Percentiles rank a stretch among this genome's conserved stretches.
Evolutionary conservation across 2,888 invertebrate species (phyloP).

Genomic region (Drosophila planitibia): DNA sequence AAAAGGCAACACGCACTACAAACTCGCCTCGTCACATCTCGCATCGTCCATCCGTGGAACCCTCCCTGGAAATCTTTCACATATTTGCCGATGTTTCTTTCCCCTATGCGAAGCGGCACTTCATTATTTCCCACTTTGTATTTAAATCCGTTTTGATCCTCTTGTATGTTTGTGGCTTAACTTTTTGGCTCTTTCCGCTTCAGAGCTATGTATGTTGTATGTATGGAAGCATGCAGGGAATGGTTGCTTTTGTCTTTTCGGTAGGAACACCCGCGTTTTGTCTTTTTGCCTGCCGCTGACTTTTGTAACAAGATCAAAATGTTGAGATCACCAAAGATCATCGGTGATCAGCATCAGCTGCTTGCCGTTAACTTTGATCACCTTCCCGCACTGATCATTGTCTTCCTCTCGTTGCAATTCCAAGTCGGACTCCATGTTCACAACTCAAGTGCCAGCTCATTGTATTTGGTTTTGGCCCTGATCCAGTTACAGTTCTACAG

Average conservation of each 20-base stretch:
- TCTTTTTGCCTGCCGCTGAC: slow-evolving; percentile 65
- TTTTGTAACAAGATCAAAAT: slow-evolving; percentile 76
- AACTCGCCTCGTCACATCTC: slow-evolving; percentile 6
- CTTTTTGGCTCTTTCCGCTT: slow-evolving; percentile 80
- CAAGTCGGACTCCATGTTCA: slow-evolving; percentile 24
- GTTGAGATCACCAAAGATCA: slow-evolving; percentile 58
- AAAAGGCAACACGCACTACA: slow-evolving; percentile 62
- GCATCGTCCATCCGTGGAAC: slow-evolving; percentile 17
- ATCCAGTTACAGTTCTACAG: slow-evolving; percentile 56
- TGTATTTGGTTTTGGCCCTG: slow-evolving; percentile 51
- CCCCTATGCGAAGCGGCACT: slow-evolving; percentile 60
- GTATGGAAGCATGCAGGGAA: slow-evolving; percentile 20
- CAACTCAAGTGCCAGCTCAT: slow-evolving; percentile 52
- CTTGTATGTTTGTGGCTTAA: slow-evolving; percentile 82
- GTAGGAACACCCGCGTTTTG: slow-evolving; percentile 68
- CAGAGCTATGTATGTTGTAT: slow-evolving; percentile 21
- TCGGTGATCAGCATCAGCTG: slow-evolving; percentile 53
- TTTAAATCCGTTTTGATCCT: slow-evolving; percentile 81
- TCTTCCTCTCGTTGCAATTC: slow-evolving; percentile 5
- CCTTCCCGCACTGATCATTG: slow-evolving; percentile 44
- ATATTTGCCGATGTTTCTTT: slow-evolving; percentile 17
- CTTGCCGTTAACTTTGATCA: slow-evolving; percentile 62
- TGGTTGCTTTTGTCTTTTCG: slow-evolving; percentile 24
- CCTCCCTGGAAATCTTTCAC: slow-evolving; percentile 34
- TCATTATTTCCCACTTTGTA: slow-evolving; percentile 79